phyloP scores from a whole-genome alignment of 2,113 vertebrate genomes.

The Megaptera novaeangliae region DNA sequence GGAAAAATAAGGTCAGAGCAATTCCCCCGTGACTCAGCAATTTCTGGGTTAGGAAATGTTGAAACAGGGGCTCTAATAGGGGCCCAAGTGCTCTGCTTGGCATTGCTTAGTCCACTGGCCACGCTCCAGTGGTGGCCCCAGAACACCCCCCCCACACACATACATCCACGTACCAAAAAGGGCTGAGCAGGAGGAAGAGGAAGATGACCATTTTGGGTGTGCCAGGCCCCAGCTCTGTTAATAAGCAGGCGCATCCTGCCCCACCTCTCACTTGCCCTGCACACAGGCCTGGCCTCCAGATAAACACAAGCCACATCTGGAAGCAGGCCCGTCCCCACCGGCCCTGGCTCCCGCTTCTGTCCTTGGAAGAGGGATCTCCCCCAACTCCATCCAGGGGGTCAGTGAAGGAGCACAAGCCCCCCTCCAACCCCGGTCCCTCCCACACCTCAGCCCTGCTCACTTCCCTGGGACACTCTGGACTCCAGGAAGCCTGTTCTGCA shows the following conservation, averaged over 20 bases:
- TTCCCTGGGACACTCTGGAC: not conserved
- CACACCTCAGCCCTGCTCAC: not conserved
- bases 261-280: not conserved
- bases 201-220: not conserved
- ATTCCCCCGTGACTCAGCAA: slow-evolving; percentile 59
- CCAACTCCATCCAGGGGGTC: not conserved
- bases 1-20: slow-evolving; percentile 32
- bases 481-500: not conserved
- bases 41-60: slow-evolving; percentile 28
- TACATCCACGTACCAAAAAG: not conserved
- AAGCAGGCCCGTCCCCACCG: not conserved
- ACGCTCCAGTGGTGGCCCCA: not conserved
- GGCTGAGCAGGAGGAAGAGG: not conserved
- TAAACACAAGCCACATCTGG: not conserved
- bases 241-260: not conserved
- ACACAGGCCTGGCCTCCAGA: not conserved
- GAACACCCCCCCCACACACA: not conserved
- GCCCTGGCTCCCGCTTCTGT: not conserved
- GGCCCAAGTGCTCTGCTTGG: no score
- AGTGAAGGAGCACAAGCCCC: not conserved
- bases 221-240: not conserved
- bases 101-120: not conserved
- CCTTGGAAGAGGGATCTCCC: not conserved
- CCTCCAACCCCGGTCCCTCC: not conserved
- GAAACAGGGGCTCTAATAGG: not conserved